Evolutionary conservation across 30 jellyfish, hydroid and myxozoan species (phyloP).

Genomic region (Aurelia coerulea): DNA sequence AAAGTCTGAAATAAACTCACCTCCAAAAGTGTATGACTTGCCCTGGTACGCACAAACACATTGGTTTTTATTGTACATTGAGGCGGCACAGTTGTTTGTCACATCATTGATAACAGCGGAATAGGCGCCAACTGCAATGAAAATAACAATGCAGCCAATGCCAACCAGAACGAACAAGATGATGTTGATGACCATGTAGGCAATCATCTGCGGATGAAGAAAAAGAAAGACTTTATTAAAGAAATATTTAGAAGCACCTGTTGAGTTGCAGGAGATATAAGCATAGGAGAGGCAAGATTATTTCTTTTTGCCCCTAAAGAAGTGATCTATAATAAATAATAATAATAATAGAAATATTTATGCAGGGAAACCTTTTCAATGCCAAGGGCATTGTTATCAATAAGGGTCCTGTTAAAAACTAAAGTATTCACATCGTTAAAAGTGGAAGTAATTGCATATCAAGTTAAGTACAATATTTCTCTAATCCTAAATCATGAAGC

Average conservation of each 20-base stretch:
- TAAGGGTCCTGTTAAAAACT: too few species aligned
- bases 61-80: background rate
- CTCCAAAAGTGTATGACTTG: background rate
- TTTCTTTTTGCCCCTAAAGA: too few species aligned
- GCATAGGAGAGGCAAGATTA: too few species aligned
- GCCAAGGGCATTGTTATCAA: too few species aligned
- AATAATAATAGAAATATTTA: too few species aligned
- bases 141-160: conserved; percentile 42
- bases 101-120: conserved; percentile 26
- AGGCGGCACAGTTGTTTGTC: background rate
- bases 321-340: too few species aligned
- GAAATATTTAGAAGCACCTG: background rate
- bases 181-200: conserved; percentile 78
- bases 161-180: conserved; percentile 62
- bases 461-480: too few species aligned
- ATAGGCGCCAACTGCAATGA: conserved; percentile 46
- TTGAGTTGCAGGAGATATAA: too few species aligned
- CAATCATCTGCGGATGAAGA: conserved; percentile 68
- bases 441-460: too few species aligned
- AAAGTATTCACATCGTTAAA: too few species aligned
- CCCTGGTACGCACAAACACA: conserved; percentile 8
- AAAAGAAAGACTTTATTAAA: background rate
- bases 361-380: too few species aligned
- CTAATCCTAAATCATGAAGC: too few species aligned
- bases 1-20: background rate